These are phyloP conservation scores for Carassius gibelio DNA, from an alignment of 2,113 vertebrate species.

Conservation along the genomic window DNA sequence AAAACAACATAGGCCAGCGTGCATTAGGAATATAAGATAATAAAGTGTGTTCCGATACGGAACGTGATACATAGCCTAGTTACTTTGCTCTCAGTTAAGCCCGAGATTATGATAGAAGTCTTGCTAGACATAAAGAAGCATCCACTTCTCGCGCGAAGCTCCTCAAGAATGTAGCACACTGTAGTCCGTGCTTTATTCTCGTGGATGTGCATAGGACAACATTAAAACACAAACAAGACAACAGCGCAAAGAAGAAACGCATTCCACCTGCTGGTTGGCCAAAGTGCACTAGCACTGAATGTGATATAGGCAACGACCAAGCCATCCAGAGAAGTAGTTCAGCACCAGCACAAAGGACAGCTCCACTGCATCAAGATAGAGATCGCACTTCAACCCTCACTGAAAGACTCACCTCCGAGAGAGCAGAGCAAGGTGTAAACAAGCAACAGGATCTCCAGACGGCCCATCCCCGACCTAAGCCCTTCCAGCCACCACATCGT, in stretches of 20 bases:
- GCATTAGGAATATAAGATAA: neutral
- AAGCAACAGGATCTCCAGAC: slow-evolving; percentile 73
- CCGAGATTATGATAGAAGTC: slow-evolving; percentile 18
- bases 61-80: neutral
- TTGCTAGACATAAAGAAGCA: neutral
- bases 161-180: neutral
- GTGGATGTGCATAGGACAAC: neutral
- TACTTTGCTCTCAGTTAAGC: slow-evolving; percentile 18
- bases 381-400: slow-evolving; percentile 47
- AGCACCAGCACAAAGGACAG: slow-evolving; percentile 78
- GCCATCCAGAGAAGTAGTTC: slow-evolving; percentile 65
- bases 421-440: slow-evolving; percentile 72
- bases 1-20: neutral
- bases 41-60: neutral
- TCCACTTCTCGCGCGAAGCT: slow-evolving; percentile 5
- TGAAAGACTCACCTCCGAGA: slow-evolving; percentile 76
- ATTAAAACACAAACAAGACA: neutral
- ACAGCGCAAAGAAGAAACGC: neutral
- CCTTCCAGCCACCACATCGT: slow-evolving; percentile 75
- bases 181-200: slow-evolving; percentile 6
- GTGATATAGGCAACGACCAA: neutral
- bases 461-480: slow-evolving; percentile 65
- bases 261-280: neutral
- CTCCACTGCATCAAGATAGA: slow-evolving; percentile 66
- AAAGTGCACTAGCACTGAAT: slow-evolving; percentile 3